These are phyloP conservation scores for Lochmaea crataegi DNA, from an alignment of 2,888 invertebrate species.

Conservation along the genomic window DNA sequence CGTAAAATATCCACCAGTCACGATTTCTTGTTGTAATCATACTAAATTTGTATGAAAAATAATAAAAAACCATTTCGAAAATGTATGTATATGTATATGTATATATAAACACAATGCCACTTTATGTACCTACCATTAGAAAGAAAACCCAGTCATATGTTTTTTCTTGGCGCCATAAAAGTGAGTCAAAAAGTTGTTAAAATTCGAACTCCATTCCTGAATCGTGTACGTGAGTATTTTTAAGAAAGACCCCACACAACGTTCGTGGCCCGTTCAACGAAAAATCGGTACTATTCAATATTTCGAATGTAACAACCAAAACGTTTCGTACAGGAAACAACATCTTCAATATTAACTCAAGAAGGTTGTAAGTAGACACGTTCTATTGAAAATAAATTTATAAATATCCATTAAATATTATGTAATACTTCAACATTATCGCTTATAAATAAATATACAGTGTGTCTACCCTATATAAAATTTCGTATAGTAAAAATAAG, in stretches of 20 bases:
- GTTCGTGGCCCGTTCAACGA: constrained; percentile 5
- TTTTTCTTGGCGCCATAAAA: constrained; percentile 17
- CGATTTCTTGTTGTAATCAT: too few species aligned
- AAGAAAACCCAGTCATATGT: not conserved
- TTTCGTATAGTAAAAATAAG: too few species aligned
- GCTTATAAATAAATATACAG: not conserved
- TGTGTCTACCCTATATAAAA: not conserved
- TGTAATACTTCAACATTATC: not conserved
- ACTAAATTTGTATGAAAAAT: too few species aligned
- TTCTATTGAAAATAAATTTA: not conserved
- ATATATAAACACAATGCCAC: not conserved
- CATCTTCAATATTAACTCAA: constrained; percentile 6
- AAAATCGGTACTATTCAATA: not conserved
- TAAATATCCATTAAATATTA: not conserved
- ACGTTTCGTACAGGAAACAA: constrained; percentile 12
- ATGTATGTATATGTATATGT: too few species aligned
- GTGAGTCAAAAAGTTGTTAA: constrained; percentile 10
- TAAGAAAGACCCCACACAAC: constrained; percentile 17
- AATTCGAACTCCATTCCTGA: constrained; percentile 15
- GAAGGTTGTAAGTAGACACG: constrained; percentile 6
- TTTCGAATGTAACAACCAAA: not conserved
- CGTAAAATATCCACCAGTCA: too few species aligned
- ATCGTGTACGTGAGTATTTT: constrained; percentile 22
- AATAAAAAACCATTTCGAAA: too few species aligned
- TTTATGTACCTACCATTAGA: constrained; percentile 2